phyloP scores from a whole-genome alignment of 2,113 vertebrate species.

The Zosterops borbonicus region DNA sequence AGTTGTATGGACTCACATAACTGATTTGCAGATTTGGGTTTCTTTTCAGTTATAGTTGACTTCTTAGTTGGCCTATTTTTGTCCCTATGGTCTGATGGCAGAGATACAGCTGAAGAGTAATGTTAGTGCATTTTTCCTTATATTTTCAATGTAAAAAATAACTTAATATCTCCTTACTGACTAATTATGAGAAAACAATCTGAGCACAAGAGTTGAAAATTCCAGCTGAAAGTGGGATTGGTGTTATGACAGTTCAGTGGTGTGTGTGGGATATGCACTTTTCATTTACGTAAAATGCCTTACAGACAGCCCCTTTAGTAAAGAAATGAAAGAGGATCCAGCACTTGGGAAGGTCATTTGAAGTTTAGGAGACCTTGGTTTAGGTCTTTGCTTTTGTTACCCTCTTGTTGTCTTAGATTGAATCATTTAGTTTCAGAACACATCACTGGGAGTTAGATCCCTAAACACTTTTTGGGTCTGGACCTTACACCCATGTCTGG shows the following conservation, averaged over 20 bases:
- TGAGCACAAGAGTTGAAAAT: not conserved
- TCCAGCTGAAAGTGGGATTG: constrained; percentile 1
- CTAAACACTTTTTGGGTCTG: not conserved
- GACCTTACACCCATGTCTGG: not conserved
- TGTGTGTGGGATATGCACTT: not conserved
- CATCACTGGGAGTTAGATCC: not conserved
- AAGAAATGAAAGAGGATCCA: not conserved
- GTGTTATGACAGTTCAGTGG: not conserved
- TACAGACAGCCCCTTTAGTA: not conserved
- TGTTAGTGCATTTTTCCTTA: not conserved
- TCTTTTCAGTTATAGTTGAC: not conserved
- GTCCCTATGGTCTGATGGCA: not conserved
- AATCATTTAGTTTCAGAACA: not conserved
- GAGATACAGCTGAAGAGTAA: not conserved
- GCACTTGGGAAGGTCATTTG: not conserved
- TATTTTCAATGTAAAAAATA: not conserved
- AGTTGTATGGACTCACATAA: not conserved
- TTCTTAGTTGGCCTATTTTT: not conserved
- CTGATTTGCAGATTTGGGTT: not conserved
- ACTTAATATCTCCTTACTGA: not conserved
- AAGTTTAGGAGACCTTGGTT: not conserved
- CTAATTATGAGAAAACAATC: not conserved
- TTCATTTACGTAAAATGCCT: not conserved
- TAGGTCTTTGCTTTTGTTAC: not conserved
- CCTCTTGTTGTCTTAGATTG: not conserved